Evolutionary conservation across 2,113 vertebrate species (phyloP).

Genomic region (Oplegnathus fasciatus): DNA sequence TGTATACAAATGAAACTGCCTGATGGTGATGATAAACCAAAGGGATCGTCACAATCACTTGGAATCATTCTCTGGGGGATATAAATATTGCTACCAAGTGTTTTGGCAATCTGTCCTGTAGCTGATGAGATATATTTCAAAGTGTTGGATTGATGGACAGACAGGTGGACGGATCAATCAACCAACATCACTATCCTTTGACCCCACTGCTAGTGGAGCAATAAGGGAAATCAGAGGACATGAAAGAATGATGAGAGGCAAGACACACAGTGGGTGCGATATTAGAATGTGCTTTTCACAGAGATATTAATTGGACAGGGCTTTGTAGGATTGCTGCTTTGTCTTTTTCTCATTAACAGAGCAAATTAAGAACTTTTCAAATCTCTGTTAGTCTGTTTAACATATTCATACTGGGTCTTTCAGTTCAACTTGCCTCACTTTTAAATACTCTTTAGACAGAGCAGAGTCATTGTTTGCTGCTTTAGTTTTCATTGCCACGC

Average conservation of each 20-base stretch:
- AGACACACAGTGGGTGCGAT: conserved; percentile 28
- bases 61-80: not conserved
- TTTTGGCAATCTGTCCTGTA: not conserved
- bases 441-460: conserved; percentile 75
- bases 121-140: conserved; percentile 7
- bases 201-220: not conserved
- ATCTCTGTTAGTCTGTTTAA: conserved; percentile 65
- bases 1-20: not conserved
- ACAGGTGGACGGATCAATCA: conserved; percentile 29
- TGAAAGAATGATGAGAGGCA: conserved; percentile 35
- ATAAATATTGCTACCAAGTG: not conserved
- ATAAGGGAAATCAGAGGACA: conserved; percentile 30
- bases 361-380: conserved; percentile 73
- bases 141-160: conserved; percentile 28
- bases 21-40: not conserved
- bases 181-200: not conserved
- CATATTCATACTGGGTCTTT: conserved; percentile 63
- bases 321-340: conserved; percentile 63
- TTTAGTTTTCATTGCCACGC: conserved; percentile 62
- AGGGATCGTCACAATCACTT: not conserved
- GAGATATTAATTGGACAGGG: conserved; percentile 69
- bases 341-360: conserved; percentile 73
- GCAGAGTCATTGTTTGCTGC: conserved; percentile 63
- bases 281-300: conserved; percentile 48
- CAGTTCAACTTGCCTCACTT: conserved; percentile 47